Evolutionary conservation across 2,113 vertebrate genomes (phyloP), one percentile per base, ranked within the genome.

Genomic region (Candoia aspera): DNA sequence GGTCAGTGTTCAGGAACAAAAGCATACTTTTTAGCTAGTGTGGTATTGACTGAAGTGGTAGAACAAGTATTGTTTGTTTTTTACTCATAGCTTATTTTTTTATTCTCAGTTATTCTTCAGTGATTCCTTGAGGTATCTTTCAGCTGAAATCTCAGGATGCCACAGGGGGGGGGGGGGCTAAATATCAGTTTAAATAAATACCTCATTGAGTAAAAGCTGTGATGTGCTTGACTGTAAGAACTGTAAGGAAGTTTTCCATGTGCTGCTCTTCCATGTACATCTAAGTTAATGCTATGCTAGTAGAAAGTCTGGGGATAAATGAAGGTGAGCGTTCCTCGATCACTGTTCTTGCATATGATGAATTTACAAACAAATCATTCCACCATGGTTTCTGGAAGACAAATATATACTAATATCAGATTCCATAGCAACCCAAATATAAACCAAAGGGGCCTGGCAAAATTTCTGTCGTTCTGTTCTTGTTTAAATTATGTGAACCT

Each of bases 11-110:
- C 57, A 68, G 58, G 42, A 88, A 59, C 21, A 37, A 49, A 88
- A 49, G 49, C 17, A 49, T 68, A 10, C 5, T 6, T 64, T 33
- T 57, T 55, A 84, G 42, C 12, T 17, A 33, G 4, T 53, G 10
- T 93, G 86, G 59, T 37, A 64, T 64, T 88, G 73, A 88, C 54
- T 57, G n/a, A 88, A 42, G 8, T 26, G 23, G 57, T 24, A 6
- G 46, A 91, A 84, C 6, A 62, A 79, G 68, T 93, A 88, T 42
- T 55, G 23, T 85, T 88, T 88, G 58, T 26, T 46, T 68, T 64
- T 33, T 57, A 84, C 10, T 46, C n/a, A 79, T 58, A 89, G 23
- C 49, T 89, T 37, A 53, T 3, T 83, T n/a, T 88, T 60, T 57
- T 15, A 60, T 24, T 59, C 21, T 4, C 9, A n/a, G 79, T 49